Evolutionary conservation across 2,888 invertebrate species (phyloP), one percentile per base, ranked within the genome.

Genomic region (Dyspetes luteomarginatus): DNA sequence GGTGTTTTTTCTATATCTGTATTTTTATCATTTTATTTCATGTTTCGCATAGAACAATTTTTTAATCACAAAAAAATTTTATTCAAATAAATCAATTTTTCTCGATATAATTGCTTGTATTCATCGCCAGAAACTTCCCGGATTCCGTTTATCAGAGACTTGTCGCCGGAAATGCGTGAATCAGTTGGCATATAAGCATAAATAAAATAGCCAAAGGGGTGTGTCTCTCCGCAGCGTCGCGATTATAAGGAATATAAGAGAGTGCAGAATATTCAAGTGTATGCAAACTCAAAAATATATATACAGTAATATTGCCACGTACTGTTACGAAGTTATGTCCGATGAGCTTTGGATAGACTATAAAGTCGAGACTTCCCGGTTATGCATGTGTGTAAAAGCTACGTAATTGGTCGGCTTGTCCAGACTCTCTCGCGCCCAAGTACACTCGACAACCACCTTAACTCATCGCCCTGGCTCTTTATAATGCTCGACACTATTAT

Each of bases 371-470:
- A 72, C 60, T 72, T 72, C 41, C 55, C 72, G n/a, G n/a, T n/a
- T n/a, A n/a, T n/a, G n/a, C n/a, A n/a, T n/a, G 75, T 62, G 58
- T 48, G 56, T 58, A 48, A 58, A 48, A 24, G 72, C 30, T 76
- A 60, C 67, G 73, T 73, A 73, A 77, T 75, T 81, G 68, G 74
- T 65, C 58, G 43, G 73, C 75, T 82, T 80, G 78, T 82, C 81
- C 82, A 82, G 83, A 72, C 82, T 50, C 26, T 30, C 78, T 75
- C 65, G 48, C 72, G 17, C 67, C 48, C 52, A 43, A 30, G 43
- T 17, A 45, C 4, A 56, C 56, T 74, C 56, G 69, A 80, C 64
- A 78, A 80, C 69, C 64, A 56, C 75, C 79, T 80, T 75, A 75
- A 65, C 75, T 75, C 65, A 76, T 80, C 71, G 75, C 56, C 48